Evolutionary conservation across 2,888 invertebrate species (phyloP).

Genomic region (Leucoptera coffeella): DNA sequence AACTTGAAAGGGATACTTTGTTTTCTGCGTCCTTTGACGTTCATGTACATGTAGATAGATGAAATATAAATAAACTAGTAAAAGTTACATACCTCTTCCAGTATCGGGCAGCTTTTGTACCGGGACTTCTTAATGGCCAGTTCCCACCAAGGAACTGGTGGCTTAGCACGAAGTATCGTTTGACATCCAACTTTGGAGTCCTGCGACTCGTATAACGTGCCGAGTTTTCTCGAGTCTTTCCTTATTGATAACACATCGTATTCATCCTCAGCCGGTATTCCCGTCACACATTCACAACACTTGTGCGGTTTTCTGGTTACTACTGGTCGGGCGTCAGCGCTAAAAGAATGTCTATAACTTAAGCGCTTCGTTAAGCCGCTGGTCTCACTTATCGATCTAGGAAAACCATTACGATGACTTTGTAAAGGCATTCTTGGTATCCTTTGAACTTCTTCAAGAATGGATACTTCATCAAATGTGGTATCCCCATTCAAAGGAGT

Average conservation of each 20-base stretch:
- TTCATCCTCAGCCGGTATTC: constrained; percentile 31
- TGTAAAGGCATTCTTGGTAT: constrained; percentile 40
- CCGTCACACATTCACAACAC: constrained; percentile 46
- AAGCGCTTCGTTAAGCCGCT: constrained; percentile 41
- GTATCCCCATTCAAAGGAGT: constrained; percentile 33
- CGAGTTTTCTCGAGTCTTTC: constrained; percentile 30
- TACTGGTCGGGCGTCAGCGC: constrained; percentile 32
- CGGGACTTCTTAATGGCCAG: constrained; percentile 73
- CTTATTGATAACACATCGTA: constrained; percentile 21
- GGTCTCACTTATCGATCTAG: constrained; percentile 39
- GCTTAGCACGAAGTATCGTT: constrained; percentile 59
- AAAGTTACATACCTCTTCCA: constrained; percentile 54
- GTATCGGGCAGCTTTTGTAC: constrained; percentile 75
- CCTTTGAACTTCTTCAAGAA: constrained; percentile 34
- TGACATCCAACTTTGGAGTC: constrained; percentile 65
- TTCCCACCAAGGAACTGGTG: constrained; percentile 84
- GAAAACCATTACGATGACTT: constrained; percentile 36
- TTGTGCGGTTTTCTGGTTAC: constrained; percentile 31
- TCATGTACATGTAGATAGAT: too few relatives aligned
- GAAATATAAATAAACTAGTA: neutral
- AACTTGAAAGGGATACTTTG: too few relatives aligned
- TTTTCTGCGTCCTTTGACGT: too few relatives aligned
- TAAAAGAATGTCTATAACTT: constrained; percentile 44
- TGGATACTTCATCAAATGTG: constrained; percentile 23
- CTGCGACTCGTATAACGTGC: constrained; percentile 45